Percentiles rank a stretch among this genome's conserved stretches.
Conservation (phyloP, 30 jellyfish, hydroid and myxozoan genomes). For the Rhopilema esculentum region DNA sequence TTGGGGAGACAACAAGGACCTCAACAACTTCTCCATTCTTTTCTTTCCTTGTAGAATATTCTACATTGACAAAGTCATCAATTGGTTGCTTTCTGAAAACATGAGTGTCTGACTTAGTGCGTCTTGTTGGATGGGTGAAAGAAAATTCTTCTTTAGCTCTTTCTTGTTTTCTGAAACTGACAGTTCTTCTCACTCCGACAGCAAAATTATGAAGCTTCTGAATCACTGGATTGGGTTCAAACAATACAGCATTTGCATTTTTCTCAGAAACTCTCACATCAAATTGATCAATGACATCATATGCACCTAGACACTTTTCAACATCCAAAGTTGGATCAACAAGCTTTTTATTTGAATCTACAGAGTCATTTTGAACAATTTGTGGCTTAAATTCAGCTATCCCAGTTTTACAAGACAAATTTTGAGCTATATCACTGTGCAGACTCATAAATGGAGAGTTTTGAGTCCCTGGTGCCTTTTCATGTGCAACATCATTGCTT, state of each 20-base stretch:
- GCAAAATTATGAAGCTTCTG: constrained; percentile 47
- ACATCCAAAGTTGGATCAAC: not conserved
- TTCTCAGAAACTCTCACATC: constrained; percentile 60
- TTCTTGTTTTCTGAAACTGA: constrained; percentile 26
- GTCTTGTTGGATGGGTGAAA: constrained; percentile 1
- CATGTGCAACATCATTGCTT: not conserved
- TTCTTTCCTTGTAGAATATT: constrained; percentile 35
- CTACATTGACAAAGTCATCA: constrained; percentile 49
- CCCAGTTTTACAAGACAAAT: constrained; percentile 30
- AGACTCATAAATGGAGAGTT: constrained; percentile 31
- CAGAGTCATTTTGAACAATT: not conserved
- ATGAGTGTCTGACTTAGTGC: constrained; percentile 52
- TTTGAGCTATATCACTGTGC: constrained; percentile 35
- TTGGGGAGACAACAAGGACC: constrained; percentile 55
- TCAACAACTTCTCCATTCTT: constrained; percentile 48
- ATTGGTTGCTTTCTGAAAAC: constrained; percentile 2
- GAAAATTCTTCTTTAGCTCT: not conserved
- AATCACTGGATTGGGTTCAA: not conserved
- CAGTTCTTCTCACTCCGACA: constrained; percentile 37
- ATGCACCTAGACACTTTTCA: constrained; percentile 31
- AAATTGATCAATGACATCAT: constrained; percentile 60
- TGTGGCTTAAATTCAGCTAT: not conserved
- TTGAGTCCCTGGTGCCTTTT: not conserved
- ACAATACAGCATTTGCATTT: not conserved
- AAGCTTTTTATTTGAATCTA: not conserved